Evolutionary conservation across 2,888 invertebrate species (phyloP).

Genomic region (Chaetoderma sp.): DNA sequence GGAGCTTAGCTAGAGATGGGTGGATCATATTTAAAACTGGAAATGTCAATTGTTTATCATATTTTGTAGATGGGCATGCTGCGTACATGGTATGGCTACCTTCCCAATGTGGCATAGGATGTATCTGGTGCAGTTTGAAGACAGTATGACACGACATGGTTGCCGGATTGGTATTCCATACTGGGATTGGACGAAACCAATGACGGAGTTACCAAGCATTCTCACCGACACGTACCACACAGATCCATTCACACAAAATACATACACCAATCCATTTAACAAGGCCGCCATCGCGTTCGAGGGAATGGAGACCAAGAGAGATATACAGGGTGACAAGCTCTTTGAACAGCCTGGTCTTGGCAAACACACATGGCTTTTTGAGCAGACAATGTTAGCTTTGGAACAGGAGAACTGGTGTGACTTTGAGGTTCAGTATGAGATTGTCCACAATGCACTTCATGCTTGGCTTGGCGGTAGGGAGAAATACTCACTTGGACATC

Average conservation of each 20-base stretch:
- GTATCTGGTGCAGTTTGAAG: slow-evolving; percentile 40
- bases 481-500: slow-evolving; percentile 16
- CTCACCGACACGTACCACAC: slow-evolving; percentile 18
- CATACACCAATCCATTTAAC: slow-evolving; percentile 32
- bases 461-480: slow-evolving; percentile 24
- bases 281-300: slow-evolving; percentile 35
- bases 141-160: slow-evolving; percentile 37
- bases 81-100: slow-evolving; percentile 41
- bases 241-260: slow-evolving; percentile 21
- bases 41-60: no score
- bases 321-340: slow-evolving; percentile 19
- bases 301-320: slow-evolving; percentile 22
- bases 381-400: slow-evolving; percentile 29
- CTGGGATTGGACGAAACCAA: slow-evolving; percentile 36
- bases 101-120: slow-evolving; percentile 44
- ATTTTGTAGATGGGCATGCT: no score
- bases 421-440: slow-evolving; percentile 29
- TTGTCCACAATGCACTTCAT: slow-evolving; percentile 23
- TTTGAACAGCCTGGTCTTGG: slow-evolving; percentile 4
- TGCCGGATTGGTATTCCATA: slow-evolving; percentile 37
- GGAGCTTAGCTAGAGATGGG: no score
- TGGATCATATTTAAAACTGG: no score
- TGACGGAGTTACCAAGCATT: slow-evolving; percentile 25
- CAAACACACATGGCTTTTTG: slow-evolving; percentile 35
- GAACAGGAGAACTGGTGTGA: slow-evolving; percentile 35